phyloP scores from a whole-genome alignment of 2,888 invertebrate species.

The Conistra vaccinii region DNA sequence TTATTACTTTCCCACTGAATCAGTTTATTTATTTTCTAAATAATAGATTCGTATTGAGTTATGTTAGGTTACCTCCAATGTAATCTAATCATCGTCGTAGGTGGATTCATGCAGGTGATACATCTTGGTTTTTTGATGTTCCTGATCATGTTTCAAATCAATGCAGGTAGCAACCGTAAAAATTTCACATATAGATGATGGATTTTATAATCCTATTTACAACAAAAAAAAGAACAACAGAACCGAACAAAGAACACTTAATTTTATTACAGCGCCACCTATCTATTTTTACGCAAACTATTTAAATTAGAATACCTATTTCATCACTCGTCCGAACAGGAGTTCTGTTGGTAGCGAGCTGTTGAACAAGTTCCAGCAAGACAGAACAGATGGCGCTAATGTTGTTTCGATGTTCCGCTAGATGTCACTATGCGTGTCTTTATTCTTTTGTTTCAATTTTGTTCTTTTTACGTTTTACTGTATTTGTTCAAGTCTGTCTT shows the following conservation, averaged over 20 bases:
- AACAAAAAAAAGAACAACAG: neutral
- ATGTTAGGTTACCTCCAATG: neutral
- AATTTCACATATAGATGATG: too few relatives aligned
- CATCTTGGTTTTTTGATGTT: too few relatives aligned
- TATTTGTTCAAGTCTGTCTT: neutral
- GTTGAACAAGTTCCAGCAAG: neutral
- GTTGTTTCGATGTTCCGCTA: conserved; percentile 14
- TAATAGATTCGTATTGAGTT: neutral
- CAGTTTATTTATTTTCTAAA: neutral
- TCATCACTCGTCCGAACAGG: rapidly evolving
- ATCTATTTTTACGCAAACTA: neutral
- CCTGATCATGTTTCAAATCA: neutral
- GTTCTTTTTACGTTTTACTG: neutral
- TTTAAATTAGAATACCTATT: neutral
- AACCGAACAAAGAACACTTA: neutral
- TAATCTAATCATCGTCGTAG: neutral
- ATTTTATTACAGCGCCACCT: conserved; percentile 38
- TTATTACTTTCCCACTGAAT: neutral
- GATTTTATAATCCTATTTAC: neutral
- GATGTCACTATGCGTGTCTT: conserved; percentile 54
- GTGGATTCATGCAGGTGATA: neutral
- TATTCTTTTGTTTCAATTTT: neutral
- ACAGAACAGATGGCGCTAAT: conserved; percentile 55
- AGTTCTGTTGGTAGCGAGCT: neutral
- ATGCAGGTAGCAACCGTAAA: too few relatives aligned